These are phyloP conservation scores for Salvelinus alpinus DNA, from an alignment of 2,113 vertebrate species.

Conservation along the genomic window DNA sequence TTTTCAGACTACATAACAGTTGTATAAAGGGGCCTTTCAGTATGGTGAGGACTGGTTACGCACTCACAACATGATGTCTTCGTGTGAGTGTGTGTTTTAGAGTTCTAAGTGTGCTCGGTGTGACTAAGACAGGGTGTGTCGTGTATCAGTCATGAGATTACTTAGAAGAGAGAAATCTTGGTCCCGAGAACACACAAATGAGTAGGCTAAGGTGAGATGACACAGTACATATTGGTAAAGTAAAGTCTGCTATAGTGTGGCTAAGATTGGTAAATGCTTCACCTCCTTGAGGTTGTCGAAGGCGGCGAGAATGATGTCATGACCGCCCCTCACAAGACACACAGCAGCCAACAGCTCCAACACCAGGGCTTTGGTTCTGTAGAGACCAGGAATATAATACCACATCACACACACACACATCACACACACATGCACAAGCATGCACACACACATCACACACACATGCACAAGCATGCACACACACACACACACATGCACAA, in stretches of 20 bases:
- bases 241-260: too few species aligned
- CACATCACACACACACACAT: background rate
- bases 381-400: background rate
- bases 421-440: background rate
- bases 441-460: too few species aligned
- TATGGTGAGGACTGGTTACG: background rate
- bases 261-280: conserved; percentile 3
- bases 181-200: background rate
- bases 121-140: conserved; percentile 11
- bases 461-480: background rate
- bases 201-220: background rate
- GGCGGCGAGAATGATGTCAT: conserved; percentile 91
- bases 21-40: background rate
- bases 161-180: conserved; percentile 16
- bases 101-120: conserved; percentile 20
- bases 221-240: background rate
- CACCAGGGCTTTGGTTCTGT: conserved; percentile 93
- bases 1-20: background rate
- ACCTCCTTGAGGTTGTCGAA: conserved; percentile 97
- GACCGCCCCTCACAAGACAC: conserved; percentile 92
- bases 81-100: conserved; percentile 6
- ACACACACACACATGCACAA: too few species aligned
- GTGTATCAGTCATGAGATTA: conserved; percentile 31
- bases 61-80: background rate
- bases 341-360: conserved; percentile 91